Evolutionary conservation across 2,113 vertebrate species (phyloP).

Genomic region (Murina feae): DNA sequence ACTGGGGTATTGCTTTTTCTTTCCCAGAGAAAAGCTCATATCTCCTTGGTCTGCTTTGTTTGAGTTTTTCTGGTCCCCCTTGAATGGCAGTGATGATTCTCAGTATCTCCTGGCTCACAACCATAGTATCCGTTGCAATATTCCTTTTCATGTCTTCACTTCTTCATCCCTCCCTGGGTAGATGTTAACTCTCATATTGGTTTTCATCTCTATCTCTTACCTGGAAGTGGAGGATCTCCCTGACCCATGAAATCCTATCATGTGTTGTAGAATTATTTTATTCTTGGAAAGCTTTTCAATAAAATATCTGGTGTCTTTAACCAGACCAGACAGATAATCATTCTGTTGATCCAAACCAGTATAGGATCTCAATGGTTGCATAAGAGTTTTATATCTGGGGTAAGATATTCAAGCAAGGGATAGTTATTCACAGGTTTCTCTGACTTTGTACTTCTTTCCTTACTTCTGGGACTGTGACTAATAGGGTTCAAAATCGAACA

Average conservation of each 20-base stretch:
- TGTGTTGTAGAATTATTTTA: neutral
- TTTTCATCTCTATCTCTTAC: neutral
- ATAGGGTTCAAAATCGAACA: neutral
- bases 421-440: neutral
- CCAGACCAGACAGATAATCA: neutral
- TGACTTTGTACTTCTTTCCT: neutral
- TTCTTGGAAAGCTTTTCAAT: neutral
- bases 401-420: neutral
- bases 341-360: neutral
- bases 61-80: neutral
- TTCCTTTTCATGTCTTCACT: neutral
- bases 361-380: neutral
- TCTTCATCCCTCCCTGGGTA: neutral
- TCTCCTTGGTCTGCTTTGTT: neutral
- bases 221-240: neutral
- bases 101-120: neutral
- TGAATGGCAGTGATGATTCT: neutral
- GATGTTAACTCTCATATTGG: neutral
- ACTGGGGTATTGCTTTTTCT: neutral
- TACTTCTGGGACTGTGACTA: neutral
- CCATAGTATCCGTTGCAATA: rapidly evolving
- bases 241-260: neutral
- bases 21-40: neutral
- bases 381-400: neutral
- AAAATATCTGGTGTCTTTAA: neutral